Conservation (phyloP, 2,797 vertebrate species). For the Rhinella marina region DNA sequence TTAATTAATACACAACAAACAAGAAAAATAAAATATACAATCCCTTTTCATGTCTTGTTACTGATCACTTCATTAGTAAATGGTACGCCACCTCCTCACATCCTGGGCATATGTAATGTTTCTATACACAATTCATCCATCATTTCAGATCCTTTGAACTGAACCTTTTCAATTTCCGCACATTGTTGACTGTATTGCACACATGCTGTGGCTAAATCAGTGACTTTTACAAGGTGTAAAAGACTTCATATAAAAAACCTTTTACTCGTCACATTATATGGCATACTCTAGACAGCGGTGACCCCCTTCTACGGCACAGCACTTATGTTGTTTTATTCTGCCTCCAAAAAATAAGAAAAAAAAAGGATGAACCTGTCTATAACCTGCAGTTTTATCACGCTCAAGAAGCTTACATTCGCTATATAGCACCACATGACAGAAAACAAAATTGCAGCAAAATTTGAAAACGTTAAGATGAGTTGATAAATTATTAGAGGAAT, state of each 20-base stretch:
- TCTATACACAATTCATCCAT: conserved; percentile 35
- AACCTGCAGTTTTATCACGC: neutral
- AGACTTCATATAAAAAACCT: conserved; percentile 21
- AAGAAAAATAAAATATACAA: neutral
- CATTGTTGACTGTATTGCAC: conserved; percentile 26
- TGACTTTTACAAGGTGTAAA: conserved; percentile 52
- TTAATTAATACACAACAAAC: neutral
- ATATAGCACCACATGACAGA: neutral
- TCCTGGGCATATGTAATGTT: conserved; percentile 27
- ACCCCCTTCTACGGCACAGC: conserved; percentile 14
- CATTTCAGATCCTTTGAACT: conserved; percentile 20
- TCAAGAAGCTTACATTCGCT: neutral
- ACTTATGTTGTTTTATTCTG: conserved; percentile 26
- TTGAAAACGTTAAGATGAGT: neutral
- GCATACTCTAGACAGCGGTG: conserved; percentile 11
- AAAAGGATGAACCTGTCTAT: neutral
- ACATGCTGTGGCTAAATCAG: conserved; percentile 43
- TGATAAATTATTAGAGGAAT: neutral
- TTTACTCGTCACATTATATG: conserved; percentile 25
- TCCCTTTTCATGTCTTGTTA: neutral
- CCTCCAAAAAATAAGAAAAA: neutral
- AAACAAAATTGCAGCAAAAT: neutral
- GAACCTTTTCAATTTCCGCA: conserved; percentile 41
- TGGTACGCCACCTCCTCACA: conserved; percentile 12
- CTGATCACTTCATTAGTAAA: conserved; percentile 5